Evolutionary conservation across 2,888 invertebrate species (phyloP).

Genomic region (Pyrocoelia pectoralis): DNA sequence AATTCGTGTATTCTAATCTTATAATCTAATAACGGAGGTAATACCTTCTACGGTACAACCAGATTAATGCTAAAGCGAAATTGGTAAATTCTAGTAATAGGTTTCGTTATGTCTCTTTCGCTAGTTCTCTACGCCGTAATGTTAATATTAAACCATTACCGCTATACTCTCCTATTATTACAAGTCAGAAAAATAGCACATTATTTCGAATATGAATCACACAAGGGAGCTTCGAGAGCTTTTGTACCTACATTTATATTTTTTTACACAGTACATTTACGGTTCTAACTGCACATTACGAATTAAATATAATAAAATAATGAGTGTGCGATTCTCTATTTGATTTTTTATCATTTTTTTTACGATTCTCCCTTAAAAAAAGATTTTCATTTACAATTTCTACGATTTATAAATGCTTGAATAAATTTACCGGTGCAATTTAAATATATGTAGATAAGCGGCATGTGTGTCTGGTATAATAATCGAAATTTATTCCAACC

Average conservation of each 20-base stretch:
- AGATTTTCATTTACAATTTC: too few relatives aligned
- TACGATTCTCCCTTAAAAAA: neutral
- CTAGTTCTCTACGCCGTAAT: neutral
- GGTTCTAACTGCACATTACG: neutral
- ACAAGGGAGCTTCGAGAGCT: neutral
- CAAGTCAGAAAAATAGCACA: neutral
- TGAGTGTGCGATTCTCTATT: neutral
- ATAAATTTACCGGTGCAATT: neutral
- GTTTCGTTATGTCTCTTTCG: neutral
- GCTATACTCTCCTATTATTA: neutral
- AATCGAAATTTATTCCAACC: neutral
- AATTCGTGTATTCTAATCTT: conserved; percentile 3
- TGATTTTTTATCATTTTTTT: neutral
- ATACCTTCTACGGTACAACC: neutral
- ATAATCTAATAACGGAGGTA: neutral
- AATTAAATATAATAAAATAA: neutral
- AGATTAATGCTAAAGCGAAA: conserved; percentile 2
- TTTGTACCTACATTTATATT: neutral
- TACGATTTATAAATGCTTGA: neutral
- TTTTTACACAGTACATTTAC: neutral
- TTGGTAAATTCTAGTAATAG: conserved; percentile 11
- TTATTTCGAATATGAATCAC: neutral
- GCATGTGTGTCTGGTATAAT: neutral
- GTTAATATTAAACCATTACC: neutral
- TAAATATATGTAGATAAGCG: neutral